phyloP scores from a whole-genome alignment of 2,797 vertebrate genomes.

The Sebastiscus tertius region DNA sequence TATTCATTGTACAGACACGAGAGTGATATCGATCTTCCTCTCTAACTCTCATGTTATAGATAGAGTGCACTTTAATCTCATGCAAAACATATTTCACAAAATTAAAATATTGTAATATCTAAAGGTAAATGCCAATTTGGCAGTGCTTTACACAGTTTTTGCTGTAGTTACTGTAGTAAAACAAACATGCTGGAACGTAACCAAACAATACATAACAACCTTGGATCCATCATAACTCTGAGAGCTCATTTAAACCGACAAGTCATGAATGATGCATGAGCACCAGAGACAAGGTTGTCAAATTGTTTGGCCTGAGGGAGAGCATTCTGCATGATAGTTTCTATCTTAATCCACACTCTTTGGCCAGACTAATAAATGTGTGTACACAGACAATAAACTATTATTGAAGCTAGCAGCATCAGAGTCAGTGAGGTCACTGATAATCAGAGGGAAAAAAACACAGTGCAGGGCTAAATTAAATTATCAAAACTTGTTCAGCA shows the following conservation, averaged over 20 bases:
- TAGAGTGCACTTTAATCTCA: neutral
- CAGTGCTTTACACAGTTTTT: neutral
- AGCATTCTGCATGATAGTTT: conserved; percentile 38
- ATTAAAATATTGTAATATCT: conserved; percentile 2
- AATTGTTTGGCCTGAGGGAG: conserved; percentile 47
- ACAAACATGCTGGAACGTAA: conserved; percentile 35
- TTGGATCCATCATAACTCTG: conserved; percentile 41
- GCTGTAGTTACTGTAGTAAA: conserved; percentile 22
- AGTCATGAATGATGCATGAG: conserved; percentile 67
- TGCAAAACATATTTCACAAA: neutral
- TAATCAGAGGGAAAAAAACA: conserved; percentile 13
- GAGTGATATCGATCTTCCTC: neutral
- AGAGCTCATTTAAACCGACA: conserved; percentile 59
- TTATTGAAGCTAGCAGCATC: neutral
- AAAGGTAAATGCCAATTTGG: conserved; percentile 25
- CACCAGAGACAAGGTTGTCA: conserved; percentile 54
- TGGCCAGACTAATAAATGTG: conserved; percentile 11
- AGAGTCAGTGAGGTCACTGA: conserved; percentile 1
- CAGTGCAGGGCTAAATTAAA: neutral
- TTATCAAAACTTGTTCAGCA: neutral
- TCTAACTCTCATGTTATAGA: neutral
- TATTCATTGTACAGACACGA: neutral
- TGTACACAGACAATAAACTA: conserved; percentile 4
- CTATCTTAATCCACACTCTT: conserved; percentile 36
- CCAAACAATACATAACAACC: conserved; percentile 46